Conservation (phyloP, 1,140 invertebrate species). For the Caenorhabditis latens region DNA sequence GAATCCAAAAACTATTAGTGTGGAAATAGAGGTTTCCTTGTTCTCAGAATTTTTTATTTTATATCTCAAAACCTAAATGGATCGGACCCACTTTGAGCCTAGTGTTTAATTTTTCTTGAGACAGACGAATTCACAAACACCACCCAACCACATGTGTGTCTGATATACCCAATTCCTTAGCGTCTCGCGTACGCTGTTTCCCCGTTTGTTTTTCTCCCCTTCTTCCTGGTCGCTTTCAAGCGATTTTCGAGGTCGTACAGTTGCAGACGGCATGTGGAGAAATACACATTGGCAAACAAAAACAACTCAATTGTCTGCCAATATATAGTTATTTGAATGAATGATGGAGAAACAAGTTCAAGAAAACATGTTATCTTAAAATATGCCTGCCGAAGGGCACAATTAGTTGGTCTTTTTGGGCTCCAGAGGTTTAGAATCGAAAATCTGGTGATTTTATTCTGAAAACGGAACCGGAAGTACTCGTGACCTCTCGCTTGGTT, state of each 20-base stretch:
- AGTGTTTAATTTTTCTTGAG: no score
- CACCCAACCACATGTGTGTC: not conserved
- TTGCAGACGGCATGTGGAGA: not conserved
- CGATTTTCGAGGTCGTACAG: slow-evolving; percentile 48
- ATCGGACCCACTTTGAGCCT: no score
- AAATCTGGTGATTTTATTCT: not conserved
- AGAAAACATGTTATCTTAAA: no score
- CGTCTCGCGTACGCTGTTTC: not conserved
- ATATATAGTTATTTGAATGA: not conserved
- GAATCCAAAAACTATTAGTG: no score
- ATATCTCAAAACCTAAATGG: no score
- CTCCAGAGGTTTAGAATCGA: not conserved
- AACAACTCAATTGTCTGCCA: not conserved
- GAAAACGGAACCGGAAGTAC: slow-evolving; percentile 16
- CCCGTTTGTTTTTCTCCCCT: not conserved
- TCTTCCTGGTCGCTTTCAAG: not conserved
- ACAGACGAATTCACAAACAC: no score
- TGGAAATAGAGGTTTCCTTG: no score
- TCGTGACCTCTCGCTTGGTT: not conserved
- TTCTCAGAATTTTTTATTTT: no score
- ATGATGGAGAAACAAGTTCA: not conserved
- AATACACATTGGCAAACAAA: slow-evolving; percentile 3
- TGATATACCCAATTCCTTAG: not conserved
- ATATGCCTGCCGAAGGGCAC: no score
- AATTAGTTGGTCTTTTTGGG: no score